A percentile compares a stretch with the other conserved stretches of the same genome.
Conservation (phyloP, 2,888 invertebrate species). For the Phalera bucephala region DNA sequence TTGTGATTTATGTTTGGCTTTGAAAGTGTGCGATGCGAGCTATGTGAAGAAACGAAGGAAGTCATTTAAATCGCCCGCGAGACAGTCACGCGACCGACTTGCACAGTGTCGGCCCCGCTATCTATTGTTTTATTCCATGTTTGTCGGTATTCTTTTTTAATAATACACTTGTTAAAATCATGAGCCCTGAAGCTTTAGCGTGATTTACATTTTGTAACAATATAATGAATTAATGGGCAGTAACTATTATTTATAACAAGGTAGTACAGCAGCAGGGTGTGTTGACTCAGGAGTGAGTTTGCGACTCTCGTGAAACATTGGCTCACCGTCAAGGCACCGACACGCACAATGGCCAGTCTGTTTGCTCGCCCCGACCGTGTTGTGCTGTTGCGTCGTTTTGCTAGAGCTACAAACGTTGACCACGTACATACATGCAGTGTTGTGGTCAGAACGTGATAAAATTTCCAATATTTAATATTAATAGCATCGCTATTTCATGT, state of each 20-base stretch:
- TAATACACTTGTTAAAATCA: conserved; percentile 24
- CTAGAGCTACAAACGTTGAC: conserved; percentile 35
- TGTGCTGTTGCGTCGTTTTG: conserved; percentile 47
- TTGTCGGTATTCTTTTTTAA: conserved; percentile 30
- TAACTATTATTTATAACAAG: conserved; percentile 51
- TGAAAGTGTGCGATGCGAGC: conserved; percentile 53
- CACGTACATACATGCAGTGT: conserved; percentile 42
- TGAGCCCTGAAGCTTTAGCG: not conserved
- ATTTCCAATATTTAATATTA: conserved; percentile 56
- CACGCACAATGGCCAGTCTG: conserved; percentile 68
- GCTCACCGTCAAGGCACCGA: conserved; percentile 48
- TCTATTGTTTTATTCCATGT: conserved; percentile 55
- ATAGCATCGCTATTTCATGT: conserved; percentile 42
- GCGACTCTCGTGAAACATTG: conserved; percentile 60
- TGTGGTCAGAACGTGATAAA: conserved; percentile 58
- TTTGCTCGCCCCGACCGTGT: conserved; percentile 52
- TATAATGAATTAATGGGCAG: conserved; percentile 14
- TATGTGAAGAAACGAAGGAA: conserved; percentile 73
- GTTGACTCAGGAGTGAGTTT: conserved; percentile 60
- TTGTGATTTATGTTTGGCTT: conserved; percentile 50
- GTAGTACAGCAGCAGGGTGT: conserved; percentile 40
- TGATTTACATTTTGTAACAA: conserved; percentile 4
- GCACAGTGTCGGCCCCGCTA: conserved; percentile 46
- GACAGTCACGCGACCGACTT: conserved; percentile 69
- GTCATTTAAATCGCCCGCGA: conserved; percentile 65